Base-by-base conservation (phyloP, 2,888 invertebrate genomes). In the Criorhina ranunculi region DNA sequence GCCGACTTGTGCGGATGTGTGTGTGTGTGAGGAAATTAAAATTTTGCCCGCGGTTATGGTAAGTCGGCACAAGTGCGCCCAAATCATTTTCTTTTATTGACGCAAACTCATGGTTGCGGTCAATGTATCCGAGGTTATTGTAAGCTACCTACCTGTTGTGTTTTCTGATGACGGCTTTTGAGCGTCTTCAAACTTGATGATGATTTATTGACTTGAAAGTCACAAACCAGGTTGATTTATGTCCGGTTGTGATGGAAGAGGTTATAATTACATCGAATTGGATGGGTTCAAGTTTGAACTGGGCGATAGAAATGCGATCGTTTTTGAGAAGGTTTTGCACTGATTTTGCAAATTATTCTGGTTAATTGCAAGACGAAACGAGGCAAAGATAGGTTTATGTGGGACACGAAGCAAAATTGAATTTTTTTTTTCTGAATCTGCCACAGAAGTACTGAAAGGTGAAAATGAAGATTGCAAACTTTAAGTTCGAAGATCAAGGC, bases 171-270 rank as follows among this genome's bases (percentile, higher is more conserved):
- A 60, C 8, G 15, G 6, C 29, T 15, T 51, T 24, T 24, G 8
- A 44, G 33, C 31, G 42, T 53, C 19, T 12, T 37, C n/a, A 24
- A 24, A 24, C 24, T 24, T 24, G 24, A 33, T 5, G 24, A 57
- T 66, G 64, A 75, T 75, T 66, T 37, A 66, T 75, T 17, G 64
- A 12, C 31, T 49, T 57, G 64, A 64, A 64, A 55, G 44, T 44
- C 44, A 7, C 62, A n/a, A 33, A 12, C 5, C 44, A 15, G 31
- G 17, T 24, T 60, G 72, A 62, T 53, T 60, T 19, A 62, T 42
- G 73, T 44, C 11, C 51, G 60, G 40, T 15, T 40, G 11, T 8
- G 2, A 33, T 55, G 55, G 55, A n/a, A 31, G 29, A n/a, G 24
- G 35, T 9, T 44, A 29, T 51, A 40, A 72, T 60, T 42, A 69